Evolutionary conservation across 2,888 invertebrate genomes (phyloP), one percentile per base, ranked within the genome.

Genomic region (Dynastes grantii): DNA sequence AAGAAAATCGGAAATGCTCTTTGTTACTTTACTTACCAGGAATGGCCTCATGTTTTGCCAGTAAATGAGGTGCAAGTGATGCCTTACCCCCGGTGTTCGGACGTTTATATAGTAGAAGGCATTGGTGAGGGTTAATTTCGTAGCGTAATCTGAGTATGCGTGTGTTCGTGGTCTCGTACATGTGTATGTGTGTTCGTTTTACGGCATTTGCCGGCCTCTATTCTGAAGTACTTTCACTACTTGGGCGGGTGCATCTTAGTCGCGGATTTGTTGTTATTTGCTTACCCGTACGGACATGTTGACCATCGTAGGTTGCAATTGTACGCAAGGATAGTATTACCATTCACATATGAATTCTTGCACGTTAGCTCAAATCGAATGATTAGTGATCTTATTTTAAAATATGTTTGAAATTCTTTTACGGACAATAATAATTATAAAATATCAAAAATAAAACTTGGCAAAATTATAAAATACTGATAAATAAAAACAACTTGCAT

Each of bases 1-100:
- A 76, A 27, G 13, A 61, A 76, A 63, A 27, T 29, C 2, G 29
- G 32, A 63, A 22, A 22, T 22, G n/a, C 27, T 22, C 55, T 2
- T 0, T 22, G n/a, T 58, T 27, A 29, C 6, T 51, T 2, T 53
- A 75, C 80, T 80, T 79, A 80, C 80, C 78, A 80, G 71, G 75
- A 76, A 78, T 37, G 80, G 80, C 80, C 76, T 80, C 80, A 80
- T 80, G 81, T 81, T 80, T 83, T 76, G 58, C 63, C 58, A 78
- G 65, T 81, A 79, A 76, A 82, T 81, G 81, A 81, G 78, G 81
- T 81, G 75, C 80, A 81, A 83, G 80, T 83, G 83, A 83, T 83
- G 81, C 78, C 80, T 80, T 81, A 81, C 82, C 83, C 83, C 82
- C 80, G 70, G 37, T 65, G 70, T 40, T 78, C 77, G 70, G 76